Evolutionary conservation across 2,888 invertebrate species (phyloP), one percentile per base, ranked within the genome.

Genomic region (Antitype chi): DNA sequence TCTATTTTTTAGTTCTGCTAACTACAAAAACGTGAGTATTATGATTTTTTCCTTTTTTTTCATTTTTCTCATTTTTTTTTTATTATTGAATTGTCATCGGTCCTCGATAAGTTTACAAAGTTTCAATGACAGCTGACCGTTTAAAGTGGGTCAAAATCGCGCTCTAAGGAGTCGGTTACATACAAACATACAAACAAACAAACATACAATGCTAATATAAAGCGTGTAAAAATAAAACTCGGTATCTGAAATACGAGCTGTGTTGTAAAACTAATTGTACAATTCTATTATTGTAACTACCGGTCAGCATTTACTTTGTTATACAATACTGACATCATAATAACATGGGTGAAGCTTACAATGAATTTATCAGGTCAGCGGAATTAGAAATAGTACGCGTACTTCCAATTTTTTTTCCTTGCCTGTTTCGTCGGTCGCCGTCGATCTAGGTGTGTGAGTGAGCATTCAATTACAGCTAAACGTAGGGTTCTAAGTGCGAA

Each of bases 221-320:
- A n/a, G n/a, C n/a, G n/a, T n/a, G n/a, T n/a, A n/a, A n/a, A 53
- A 70, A 69, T 20, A 38, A 67, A 60, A 60, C 55, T 55, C n/a
- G 13, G 20, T 69, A 69, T 60, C 67, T 69, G 80, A 43, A 80
- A 81, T 43, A 28, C 7, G 43, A 66, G 32, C 38, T 28, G 1
- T 78, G 68, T 71, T 82, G 9, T 59, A 60, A 43, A 70, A 67
- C 47, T 71, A 74, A 74, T 71, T 53, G 67, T 60, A 64, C 43
- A 59, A 59, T 25, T 74, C 78, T 82, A 82, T 82, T 64, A 49
- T 57, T 71, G 47, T 68, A 43, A 25, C 13, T 49, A 1, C 1
- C n/a, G n/a, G 70, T 74, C 70, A 70, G 59, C 25, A 60, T 78
- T 82, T 82, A 82, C 78, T 69, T 82, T 82, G 78, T 82, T 78